Evolutionary conservation across 2,888 invertebrate genomes (phyloP).

Genomic region (Acleris holmiana): DNA sequence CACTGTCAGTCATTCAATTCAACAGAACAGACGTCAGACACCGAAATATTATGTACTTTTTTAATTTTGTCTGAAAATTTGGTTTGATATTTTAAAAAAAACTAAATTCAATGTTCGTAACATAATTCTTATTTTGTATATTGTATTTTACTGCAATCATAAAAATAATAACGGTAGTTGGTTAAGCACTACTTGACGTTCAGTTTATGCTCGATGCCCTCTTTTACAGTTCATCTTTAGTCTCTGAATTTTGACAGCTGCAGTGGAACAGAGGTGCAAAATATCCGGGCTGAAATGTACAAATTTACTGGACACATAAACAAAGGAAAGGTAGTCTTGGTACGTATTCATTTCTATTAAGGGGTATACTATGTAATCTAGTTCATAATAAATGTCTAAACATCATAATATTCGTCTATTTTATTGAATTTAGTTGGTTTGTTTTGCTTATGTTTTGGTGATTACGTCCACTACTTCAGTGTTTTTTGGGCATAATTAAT

Average conservation of each 20-base stretch:
- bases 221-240: constrained; percentile 45
- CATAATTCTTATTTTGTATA: no score
- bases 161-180: not conserved
- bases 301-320: constrained; percentile 75
- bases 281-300: constrained; percentile 78
- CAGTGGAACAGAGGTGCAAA: constrained; percentile 54
- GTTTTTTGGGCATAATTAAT: constrained; percentile 1
- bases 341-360: constrained; percentile 51
- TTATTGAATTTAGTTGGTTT: constrained; percentile 19
- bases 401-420: constrained; percentile 5
- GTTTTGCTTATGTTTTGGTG: constrained; percentile 48
- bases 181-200: not conserved
- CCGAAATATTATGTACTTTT: no score
- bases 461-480: constrained; percentile 32
- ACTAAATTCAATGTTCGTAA: no score
- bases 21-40: no score
- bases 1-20: not conserved
- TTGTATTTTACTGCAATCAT: no score
- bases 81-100: no score
- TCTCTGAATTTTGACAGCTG: constrained; percentile 73
- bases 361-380: not conserved
- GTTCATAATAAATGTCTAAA: not conserved
- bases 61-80: no score
- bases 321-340: constrained; percentile 73
- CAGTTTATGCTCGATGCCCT: constrained; percentile 41